These are phyloP conservation scores for Sarcophaga carnaria DNA, from an alignment of 2,888 invertebrate species.

Conservation along the genomic window DNA sequence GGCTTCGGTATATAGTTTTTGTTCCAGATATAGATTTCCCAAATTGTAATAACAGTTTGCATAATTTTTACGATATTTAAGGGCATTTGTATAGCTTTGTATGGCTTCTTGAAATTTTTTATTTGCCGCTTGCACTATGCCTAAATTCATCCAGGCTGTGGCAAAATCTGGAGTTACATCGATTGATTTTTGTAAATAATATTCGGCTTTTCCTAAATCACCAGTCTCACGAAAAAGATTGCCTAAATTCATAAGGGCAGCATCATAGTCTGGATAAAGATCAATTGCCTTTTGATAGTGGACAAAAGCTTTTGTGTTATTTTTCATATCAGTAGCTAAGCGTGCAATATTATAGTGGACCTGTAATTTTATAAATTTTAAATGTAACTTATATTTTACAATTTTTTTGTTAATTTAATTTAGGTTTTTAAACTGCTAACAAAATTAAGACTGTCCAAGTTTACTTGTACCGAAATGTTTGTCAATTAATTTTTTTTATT, in stretches of 20 bases:
- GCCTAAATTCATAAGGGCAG: slow-evolving; percentile 96
- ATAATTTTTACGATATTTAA: slow-evolving; percentile 89
- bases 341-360: slow-evolving; percentile 94
- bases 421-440: neutral
- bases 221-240: slow-evolving; percentile 95
- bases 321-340: slow-evolving; percentile 89
- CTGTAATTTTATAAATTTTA: slow-evolving; percentile 37
- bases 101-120: slow-evolving; percentile 88
- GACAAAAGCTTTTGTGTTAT: slow-evolving; percentile 86
- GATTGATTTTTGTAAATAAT: slow-evolving; percentile 89
- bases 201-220: slow-evolving; percentile 94
- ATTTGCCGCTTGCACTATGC: slow-evolving; percentile 92
- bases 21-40: slow-evolving; percentile 95
- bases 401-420: neutral
- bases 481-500: no score
- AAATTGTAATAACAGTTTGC: slow-evolving; percentile 97
- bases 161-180: slow-evolving; percentile 89
- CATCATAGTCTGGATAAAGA: slow-evolving; percentile 96
- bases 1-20: slow-evolving; percentile 88
- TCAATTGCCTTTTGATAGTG: slow-evolving; percentile 92
- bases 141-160: slow-evolving; percentile 99
- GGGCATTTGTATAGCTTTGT: slow-evolving; percentile 90
- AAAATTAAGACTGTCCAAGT: no score
- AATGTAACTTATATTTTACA: neutral
- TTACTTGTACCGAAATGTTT: no score